Evolutionary conservation across 2,797 vertebrate species (phyloP), one percentile per base, ranked within the genome.

Genomic region (Allobates femoralis): DNA sequence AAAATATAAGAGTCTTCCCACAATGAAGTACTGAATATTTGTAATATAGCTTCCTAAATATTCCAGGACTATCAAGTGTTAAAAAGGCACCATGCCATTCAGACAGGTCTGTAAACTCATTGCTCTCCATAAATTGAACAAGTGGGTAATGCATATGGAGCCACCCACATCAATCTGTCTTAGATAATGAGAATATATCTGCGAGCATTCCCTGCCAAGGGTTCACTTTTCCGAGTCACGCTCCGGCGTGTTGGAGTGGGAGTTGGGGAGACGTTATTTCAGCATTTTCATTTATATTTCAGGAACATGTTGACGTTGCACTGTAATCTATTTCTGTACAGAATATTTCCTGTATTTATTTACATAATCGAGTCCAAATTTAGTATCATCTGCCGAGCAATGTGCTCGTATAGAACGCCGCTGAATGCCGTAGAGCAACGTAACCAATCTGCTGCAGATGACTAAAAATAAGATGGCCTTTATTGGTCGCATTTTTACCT

Each of bases 131-230:
- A 80, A 87, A 87, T 46, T 87, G 86, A 87, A 80, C 75, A 84
- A 87, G 86, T 84, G 55, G 82, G 55, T 84, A 69, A 84, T 81
- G 64, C 86, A 88, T 88, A 88, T 88, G 82, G 86, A 75, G 78
- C 82, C 83, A 81, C 86, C 86, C 79, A 88, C 86, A 74, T 80
- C 77, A 88, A 88, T 88, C 86, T 88, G 82, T 77, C 64, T 71
- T 84, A 19, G 34, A 75, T 84, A 37, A 84, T 81, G 60, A 67
- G 81, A 84, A 62, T 8, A 12, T 74, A 79, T 87, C 56, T 66
- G 30, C 12, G 28, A 56, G 58, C 71, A 53, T 50, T 30, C 82
- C 67, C 34, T 85, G 77, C 83, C 86, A 88, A 69, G 62, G 77
- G 81, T 32, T 80, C 66, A 85, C 73, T 85, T 88, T 88, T 84